Percentiles rank a stretch among this genome's conserved stretches.
phyloP scores from a whole-genome alignment of 2,888 invertebrate species.

The Apamea monoglypha region DNA sequence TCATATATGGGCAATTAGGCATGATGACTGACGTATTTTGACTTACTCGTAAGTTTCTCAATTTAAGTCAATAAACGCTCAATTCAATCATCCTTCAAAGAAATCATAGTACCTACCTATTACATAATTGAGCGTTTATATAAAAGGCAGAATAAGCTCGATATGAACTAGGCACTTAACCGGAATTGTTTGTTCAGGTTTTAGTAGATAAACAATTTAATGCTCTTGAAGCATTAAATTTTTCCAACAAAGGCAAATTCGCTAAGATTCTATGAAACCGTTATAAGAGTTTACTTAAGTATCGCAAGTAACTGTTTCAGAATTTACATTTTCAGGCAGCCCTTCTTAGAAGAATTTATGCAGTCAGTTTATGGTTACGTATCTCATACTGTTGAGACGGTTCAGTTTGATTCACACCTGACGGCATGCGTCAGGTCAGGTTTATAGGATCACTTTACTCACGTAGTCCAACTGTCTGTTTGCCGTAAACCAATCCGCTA shows the following conservation, averaged over 20 bases:
- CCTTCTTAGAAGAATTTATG: neutral
- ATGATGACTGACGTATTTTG: neutral
- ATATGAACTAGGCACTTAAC: conserved; percentile 20
- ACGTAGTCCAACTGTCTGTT: neutral
- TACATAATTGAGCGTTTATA: conserved; percentile 18
- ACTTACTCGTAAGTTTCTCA: neutral
- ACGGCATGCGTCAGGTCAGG: neutral
- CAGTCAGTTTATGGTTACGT: neutral
- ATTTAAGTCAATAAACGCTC: neutral
- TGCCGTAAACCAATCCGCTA: neutral
- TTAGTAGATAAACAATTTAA: conserved; percentile 38
- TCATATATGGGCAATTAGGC: too few species aligned
- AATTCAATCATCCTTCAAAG: conserved; percentile 12
- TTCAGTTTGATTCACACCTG: neutral
- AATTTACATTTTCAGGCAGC: neutral
- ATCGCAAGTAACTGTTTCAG: neutral
- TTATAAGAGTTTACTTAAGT: conserved; percentile 20
- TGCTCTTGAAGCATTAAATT: neutral
- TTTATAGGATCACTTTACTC: neutral
- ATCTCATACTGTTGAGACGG: neutral
- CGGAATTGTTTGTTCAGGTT: conserved; percentile 35
- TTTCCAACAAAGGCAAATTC: conserved; percentile 31
- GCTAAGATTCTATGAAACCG: conserved; percentile 13
- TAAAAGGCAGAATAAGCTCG: conserved; percentile 10
- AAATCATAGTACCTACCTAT: neutral